Evolutionary conservation across 2,113 vertebrate species (phyloP), one percentile per base, ranked within the genome.

Genomic region (Martes martes): DNA sequence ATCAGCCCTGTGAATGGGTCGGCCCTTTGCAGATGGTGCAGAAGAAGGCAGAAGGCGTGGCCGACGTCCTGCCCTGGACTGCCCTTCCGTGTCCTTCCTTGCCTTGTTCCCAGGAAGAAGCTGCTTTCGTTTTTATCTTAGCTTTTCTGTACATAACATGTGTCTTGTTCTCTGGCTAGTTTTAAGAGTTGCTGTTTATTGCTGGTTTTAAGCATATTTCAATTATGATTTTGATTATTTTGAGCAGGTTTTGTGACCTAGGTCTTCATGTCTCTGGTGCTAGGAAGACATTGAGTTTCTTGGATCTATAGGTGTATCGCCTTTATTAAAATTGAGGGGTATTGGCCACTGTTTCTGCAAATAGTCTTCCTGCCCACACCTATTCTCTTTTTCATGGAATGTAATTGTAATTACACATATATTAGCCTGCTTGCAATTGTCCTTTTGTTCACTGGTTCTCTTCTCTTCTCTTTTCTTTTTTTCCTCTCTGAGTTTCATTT

Each of bases 401-500:
- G 31, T 16, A 31, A 6, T 81, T 50, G 31, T 16, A 31, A 6
- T 81, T 42, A 69, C 9, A 13, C 4, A 23, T 24, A 71, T 63
- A 28, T 89, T n/a, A 67, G 33, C 31, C 28, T 74, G 11, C 28
- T 80, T 78, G 7, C 5, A 61, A 5, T 19, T 59, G 36, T 71
- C 21, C 47, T 84, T 50, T 23, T n/a, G 63, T 52, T 94, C 57
- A 47, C 6, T 14, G 4, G 47, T 63, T 21, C 8, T 61, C 10
- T 78, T 88, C 16, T 39, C 28, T 52, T 52, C 50, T 50, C 47
- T 50, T 47, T 5, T 47, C 50, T 52, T 73, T 26, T 5, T 69
- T 79, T 71, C 16, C 33, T 92, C 31, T 79, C 36, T 55, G n/a
- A 33, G 24, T 91, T 95, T 95, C 78, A n/a, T 47, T 96, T 91